These are phyloP conservation scores for Conus canariensis DNA, from an alignment of 2,888 invertebrate genomes.

Conservation along the genomic window DNA sequence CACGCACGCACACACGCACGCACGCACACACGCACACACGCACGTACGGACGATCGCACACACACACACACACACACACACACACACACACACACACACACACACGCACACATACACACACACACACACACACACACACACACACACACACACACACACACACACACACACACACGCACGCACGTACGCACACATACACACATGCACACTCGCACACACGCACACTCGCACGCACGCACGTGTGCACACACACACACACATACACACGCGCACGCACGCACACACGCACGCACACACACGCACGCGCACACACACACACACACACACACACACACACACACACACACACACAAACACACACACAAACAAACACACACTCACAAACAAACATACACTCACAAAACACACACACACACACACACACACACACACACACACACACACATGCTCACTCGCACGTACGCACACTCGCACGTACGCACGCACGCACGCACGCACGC, in stretches of 20 bases:
- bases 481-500: neutral
- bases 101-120: neutral
- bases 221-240: neutral
- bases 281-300: neutral
- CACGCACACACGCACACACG: too few species aligned
- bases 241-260: neutral
- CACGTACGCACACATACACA: neutral
- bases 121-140: too few species aligned
- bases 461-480: neutral
- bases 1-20: too few species aligned
- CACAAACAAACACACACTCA: too few species aligned
- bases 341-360: neutral
- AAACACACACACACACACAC: conserved; percentile 10
- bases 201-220: neutral
- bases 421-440: neutral
- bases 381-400: neutral
- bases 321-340: neutral
- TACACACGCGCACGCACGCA: neutral
- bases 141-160: too few species aligned
- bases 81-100: too few species aligned
- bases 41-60: too few species aligned
- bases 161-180: too few species aligned
- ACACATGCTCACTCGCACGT: neutral
- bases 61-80: too few species aligned
- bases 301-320: neutral